phyloP scores from a whole-genome alignment of 2,888 invertebrate species.

The Catonia carolina region DNA sequence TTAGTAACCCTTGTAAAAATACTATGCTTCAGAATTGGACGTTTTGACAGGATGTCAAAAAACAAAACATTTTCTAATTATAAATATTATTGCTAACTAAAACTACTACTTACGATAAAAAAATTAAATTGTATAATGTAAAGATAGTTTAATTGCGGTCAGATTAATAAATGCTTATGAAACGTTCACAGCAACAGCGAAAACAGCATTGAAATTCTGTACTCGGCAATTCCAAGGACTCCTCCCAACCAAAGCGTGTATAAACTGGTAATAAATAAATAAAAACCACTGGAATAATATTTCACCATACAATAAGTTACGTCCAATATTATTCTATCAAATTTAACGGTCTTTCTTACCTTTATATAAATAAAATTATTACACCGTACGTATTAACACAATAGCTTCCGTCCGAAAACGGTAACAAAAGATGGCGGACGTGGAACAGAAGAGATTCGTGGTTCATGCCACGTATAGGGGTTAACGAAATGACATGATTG shows the following conservation, averaged over 20 bases:
- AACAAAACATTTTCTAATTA: no score
- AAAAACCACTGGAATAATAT: not conserved
- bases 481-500: constrained; percentile 38
- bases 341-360: constrained; percentile 23
- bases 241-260: constrained; percentile 28
- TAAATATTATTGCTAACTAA: no score
- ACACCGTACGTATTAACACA: constrained; percentile 28
- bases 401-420: constrained; percentile 28
- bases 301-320: not conserved
- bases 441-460: constrained; percentile 60
- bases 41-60: no score
- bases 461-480: constrained; percentile 72
- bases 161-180: no score
- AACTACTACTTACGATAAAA: no score
- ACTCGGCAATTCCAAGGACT: constrained; percentile 26
- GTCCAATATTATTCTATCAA: not conserved
- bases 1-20: no score
- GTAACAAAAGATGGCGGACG: constrained; percentile 66
- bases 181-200: not conserved
- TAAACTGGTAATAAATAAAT: constrained; percentile 15
- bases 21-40: no score
- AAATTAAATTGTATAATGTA: no score
- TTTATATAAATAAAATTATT: constrained; percentile 27
- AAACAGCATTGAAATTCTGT: constrained; percentile 17
- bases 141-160: no score